A percentile compares a stretch with the other conserved stretches of the same genome.
Conservation (phyloP, 2,888 invertebrate genomes). For the Silvanus unidentatus region DNA sequence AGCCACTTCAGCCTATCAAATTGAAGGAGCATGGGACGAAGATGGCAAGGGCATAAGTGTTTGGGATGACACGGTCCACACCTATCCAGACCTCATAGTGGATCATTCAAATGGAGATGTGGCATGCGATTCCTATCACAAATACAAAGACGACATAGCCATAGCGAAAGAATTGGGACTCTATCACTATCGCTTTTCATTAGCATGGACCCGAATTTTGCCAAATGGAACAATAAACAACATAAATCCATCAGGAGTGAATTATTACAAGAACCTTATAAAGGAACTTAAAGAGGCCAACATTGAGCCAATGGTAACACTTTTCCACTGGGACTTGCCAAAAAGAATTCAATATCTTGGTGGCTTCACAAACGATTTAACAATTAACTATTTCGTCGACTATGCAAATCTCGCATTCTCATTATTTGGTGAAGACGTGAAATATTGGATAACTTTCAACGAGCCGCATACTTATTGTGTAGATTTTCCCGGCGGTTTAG, state of each 20-base stretch:
- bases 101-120: conserved; percentile 57
- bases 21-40: conserved; percentile 35
- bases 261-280: conserved; percentile 70
- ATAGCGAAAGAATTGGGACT: conserved; percentile 54
- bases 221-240: conserved; percentile 57
- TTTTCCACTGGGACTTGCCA: conserved; percentile 39
- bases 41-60: conserved; percentile 45
- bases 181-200: conserved; percentile 47
- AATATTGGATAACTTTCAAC: conserved; percentile 29
- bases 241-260: conserved; percentile 63
- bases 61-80: conserved; percentile 50
- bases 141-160: conserved; percentile 55
- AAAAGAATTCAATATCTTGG: conserved; percentile 49
- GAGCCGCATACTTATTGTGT: conserved; percentile 24
- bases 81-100: conserved; percentile 43
- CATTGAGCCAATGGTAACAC: conserved; percentile 48
- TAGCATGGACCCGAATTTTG: conserved; percentile 41
- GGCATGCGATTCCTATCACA: conserved; percentile 63
- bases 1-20: conserved; percentile 16
- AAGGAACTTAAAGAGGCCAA: conserved; percentile 56
- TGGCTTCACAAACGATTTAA: conserved; percentile 53
- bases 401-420: conserved; percentile 26
- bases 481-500: neutral
- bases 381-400: conserved; percentile 12
- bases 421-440: conserved; percentile 26